Percentiles rank a stretch among this genome's conserved stretches.
Conservation (phyloP, 2,797 vertebrate genomes). For the Euphonia xanthogaster region DNA sequence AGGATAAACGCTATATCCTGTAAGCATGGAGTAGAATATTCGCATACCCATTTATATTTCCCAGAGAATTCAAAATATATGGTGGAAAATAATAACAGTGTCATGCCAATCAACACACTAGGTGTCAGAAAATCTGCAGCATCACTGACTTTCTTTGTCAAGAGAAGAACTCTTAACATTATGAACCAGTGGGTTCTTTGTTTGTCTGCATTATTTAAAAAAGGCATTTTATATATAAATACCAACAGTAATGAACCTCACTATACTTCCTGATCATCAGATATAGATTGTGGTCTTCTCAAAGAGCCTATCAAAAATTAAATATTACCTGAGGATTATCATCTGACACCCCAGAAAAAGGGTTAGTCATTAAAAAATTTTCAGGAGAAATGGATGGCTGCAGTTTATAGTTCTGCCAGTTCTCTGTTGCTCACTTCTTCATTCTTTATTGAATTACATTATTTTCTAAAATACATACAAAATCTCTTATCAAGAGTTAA, state of each 20-base stretch:
- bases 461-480: background rate
- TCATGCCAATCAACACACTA: constrained; percentile 38
- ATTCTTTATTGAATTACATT: background rate
- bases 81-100: constrained; percentile 29
- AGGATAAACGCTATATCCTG: constrained; percentile 54
- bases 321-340: background rate
- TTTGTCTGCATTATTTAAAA: constrained; percentile 45
- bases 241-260: constrained; percentile 22
- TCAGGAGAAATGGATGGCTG: background rate
- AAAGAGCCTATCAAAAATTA: background rate
- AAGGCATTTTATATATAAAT: constrained; percentile 12
- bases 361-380: background rate
- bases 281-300: background rate
- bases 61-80: constrained; percentile 56
- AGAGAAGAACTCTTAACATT: constrained; percentile 58
- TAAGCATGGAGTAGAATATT: constrained; percentile 60
- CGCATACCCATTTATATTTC: constrained; percentile 63
- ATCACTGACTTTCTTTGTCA: constrained; percentile 54
- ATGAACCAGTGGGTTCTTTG: constrained; percentile 47
- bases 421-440: background rate
- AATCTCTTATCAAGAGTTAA: background rate
- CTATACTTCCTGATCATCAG: constrained; percentile 22
- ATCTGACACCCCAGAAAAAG: background rate
- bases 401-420: background rate
- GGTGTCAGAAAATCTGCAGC: constrained; percentile 61